Evolutionary conservation across 2,888 invertebrate species (phyloP).

Genomic region (Melanophora roralis): DNA sequence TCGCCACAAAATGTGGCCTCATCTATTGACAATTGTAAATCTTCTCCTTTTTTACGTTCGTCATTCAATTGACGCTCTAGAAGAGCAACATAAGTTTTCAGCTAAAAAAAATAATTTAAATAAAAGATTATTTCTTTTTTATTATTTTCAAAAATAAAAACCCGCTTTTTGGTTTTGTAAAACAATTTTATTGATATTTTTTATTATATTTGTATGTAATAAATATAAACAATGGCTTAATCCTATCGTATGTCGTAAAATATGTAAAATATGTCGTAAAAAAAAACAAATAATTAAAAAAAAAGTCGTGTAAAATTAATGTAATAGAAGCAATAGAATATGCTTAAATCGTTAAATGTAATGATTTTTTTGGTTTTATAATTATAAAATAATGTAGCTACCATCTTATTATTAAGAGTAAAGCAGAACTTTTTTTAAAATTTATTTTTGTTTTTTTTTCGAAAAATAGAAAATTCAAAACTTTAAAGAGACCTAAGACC

Average conservation of each 20-base stretch:
- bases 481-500: conserved; percentile 12
- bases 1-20: conserved; percentile 93
- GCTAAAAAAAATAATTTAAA: conserved; percentile 68
- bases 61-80: conserved; percentile 84
- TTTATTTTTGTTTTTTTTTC: conserved; percentile 51
- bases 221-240: background rate
- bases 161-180: conserved; percentile 48
- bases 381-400: conserved; percentile 6
- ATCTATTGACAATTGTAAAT: conserved; percentile 93
- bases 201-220: conserved; percentile 41
- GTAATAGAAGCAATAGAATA: conserved; percentile 58
- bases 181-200: conserved; percentile 59
- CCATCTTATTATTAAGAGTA: conserved; percentile 1
- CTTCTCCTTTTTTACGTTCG: conserved; percentile 89
- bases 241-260: too few relatives aligned
- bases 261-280: too few relatives aligned
- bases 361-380: too few relatives aligned
- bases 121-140: too few relatives aligned
- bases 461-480: conserved; percentile 51
- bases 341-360: conserved; percentile 43
- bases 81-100: conserved; percentile 80
- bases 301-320: conserved; percentile 11
- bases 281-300: conserved; percentile 3
- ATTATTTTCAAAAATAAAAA: conserved; percentile 59
- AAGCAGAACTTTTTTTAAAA: conserved; percentile 37